Percentiles rank a stretch among this genome's conserved stretches.
These are phyloP conservation scores for Chouioia cunea DNA, from an alignment of 2,888 invertebrate species.

Conservation along the genomic window DNA sequence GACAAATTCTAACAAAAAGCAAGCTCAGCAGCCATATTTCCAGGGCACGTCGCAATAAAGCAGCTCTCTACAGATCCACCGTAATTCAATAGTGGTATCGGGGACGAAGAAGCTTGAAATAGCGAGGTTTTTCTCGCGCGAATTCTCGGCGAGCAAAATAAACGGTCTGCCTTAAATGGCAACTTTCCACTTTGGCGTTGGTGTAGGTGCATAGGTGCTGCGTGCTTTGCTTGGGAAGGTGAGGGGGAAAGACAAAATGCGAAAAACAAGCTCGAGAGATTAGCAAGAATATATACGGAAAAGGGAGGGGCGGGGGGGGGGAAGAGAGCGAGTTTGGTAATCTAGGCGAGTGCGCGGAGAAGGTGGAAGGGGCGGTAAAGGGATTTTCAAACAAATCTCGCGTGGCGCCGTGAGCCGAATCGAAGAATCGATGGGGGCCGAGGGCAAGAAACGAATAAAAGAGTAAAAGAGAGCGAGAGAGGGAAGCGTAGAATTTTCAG, in stretches of 20 bases:
- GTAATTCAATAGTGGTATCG: constrained; percentile 26
- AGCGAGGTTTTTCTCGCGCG: neutral
- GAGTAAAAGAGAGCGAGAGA: constrained; percentile 22
- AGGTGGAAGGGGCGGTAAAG: constrained; percentile 59
- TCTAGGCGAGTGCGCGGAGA: constrained; percentile 11
- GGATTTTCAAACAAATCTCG: constrained; percentile 69
- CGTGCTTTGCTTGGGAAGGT: neutral
- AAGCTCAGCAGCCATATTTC: neutral
- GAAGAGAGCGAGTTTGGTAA: neutral
- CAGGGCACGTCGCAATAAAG: neutral
- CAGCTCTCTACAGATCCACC: constrained; percentile 5
- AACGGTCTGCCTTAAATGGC: constrained; percentile 39
- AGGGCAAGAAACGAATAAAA: constrained; percentile 7
- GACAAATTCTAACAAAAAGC: neutral
- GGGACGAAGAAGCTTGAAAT: constrained; percentile 1
- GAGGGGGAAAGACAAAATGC: constrained; percentile 3
- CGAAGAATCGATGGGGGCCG: constrained; percentile 57
- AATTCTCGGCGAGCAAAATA: constrained; percentile 23
- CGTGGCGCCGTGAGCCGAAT: constrained; percentile 62
- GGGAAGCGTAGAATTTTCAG: constrained; percentile 56
- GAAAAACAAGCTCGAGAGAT: constrained; percentile 22
- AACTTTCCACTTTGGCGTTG: constrained; percentile 38
- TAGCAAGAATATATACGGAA: neutral
- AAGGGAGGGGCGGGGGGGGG: constrained; percentile 45
- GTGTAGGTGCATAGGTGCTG: constrained; percentile 26